phyloP scores from a whole-genome alignment of 2,797 vertebrate species.

The Furcifer pardalis region DNA sequence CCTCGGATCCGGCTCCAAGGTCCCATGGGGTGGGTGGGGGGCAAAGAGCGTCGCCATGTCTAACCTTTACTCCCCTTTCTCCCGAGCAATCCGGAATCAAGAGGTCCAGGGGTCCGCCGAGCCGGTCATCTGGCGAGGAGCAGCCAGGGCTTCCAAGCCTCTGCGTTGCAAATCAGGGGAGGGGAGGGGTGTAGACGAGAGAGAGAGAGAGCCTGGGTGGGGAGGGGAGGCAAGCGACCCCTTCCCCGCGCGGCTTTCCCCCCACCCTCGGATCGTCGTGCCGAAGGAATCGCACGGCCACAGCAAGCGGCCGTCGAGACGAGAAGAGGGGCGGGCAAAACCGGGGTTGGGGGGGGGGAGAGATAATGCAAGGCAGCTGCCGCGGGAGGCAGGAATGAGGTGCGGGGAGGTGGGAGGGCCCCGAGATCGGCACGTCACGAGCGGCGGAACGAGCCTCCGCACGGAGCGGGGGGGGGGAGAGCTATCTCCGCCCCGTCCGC shows the following conservation, averaged over 20 bases:
- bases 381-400: slow-evolving; percentile 10
- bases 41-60: not conserved
- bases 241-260: not conserved
- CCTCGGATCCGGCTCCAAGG: not conserved
- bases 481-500: too few species aligned
- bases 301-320: not conserved
- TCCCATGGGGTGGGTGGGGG: not conserved
- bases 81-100: slow-evolving; percentile 26
- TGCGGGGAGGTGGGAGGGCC: slow-evolving; percentile 1
- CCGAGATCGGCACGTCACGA: slow-evolving; percentile 14
- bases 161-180: not conserved
- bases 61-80: slow-evolving; percentile 13
- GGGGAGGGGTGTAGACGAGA: not conserved
- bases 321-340: not conserved
- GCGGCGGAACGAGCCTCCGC: slow-evolving; percentile 20
- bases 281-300: not conserved
- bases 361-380: slow-evolving; percentile 17
- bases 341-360: too few species aligned
- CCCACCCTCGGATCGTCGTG: not conserved
- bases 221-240: not conserved
- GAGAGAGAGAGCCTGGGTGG: not conserved
- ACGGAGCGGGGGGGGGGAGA: not conserved
- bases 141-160: not conserved
- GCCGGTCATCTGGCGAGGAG: slow-evolving; percentile 14
- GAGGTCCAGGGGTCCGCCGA: not conserved